Base-by-base conservation (phyloP, 2,888 invertebrate species). In the Agrotis ipsilon region DNA sequence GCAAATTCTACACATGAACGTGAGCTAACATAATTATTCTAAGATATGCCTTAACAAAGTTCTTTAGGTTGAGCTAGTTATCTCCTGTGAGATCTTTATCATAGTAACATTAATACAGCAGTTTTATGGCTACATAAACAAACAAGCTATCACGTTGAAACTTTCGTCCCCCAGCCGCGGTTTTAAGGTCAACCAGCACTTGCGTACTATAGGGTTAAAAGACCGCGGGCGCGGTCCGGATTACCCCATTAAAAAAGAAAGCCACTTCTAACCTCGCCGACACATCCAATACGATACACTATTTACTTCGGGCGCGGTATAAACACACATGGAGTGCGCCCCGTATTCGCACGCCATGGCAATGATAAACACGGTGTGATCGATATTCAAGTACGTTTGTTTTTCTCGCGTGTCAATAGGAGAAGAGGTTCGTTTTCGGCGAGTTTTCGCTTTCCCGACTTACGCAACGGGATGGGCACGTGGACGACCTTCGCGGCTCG, bases 171-270 rank as follows among this genome's bases (percentile, higher is more conserved):
- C 80, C 83, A 78, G 84, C 83, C 82, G 83, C 81, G 83, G 88
- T 92, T 93, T 92, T 94, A 94, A 94, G 94, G 93, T 94, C 94
- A 92, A 92, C 89, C 89, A 90, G 91, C 91, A 92, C 91, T 92
- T 89, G 90, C 89, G 90, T 92, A 89, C 87, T 88, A 88, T 87
- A 89, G 92, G 91, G 90, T 92, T 91, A 90, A 88, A 89, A 91
- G 89, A 89, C 89, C 90, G 92, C 94, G 93, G 93, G 93, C 93
- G 94, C 92, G 92, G 92, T 87, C 90, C 90, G 90, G 89, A 89
- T 91, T 86, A 92, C 88, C 88, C 89, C 88, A 89, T 91, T 90
- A 91, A 87, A 87, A 88, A 89, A 87, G 85, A 88, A 88, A 89
- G 86, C 85, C 87, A 90, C 87, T 88, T 88, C 88, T 89, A 91